Evolutionary conservation across 2,113 vertebrate species (phyloP), one percentile per base, ranked within the genome.

Genomic region (Phasianus colchicus): DNA sequence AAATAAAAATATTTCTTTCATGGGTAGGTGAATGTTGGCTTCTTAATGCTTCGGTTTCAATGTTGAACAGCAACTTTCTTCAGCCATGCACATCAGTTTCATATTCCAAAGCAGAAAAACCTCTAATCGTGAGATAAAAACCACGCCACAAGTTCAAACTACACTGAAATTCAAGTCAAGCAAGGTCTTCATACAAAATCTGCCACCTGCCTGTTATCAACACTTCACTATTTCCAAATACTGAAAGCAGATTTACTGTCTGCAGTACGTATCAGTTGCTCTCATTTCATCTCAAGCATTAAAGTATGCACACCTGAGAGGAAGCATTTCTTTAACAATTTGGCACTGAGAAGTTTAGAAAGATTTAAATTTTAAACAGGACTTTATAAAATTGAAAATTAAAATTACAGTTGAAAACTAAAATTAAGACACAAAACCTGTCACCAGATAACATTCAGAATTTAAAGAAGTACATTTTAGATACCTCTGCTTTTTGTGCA

Each of bases 161-260:
- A 18, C 84, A 83, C 45, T 84, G 93, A 96, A 96, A 90, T 85
- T 83, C 70, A 95, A 92, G 83, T 95, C 93, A 95, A 81, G 84
- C 63, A 95, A 84, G 40, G 78, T 89, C 74, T 87, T 50, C 17
- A 52, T 30, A 83, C 13, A 96, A 95, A 95, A 85, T 29, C 55
- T 85, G 71, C 54, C 91, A 94, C 78, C 83, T 90, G 91, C 36
- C 81, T 47, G 19, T 70, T 80, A 74, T 1, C 36, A 50, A 73
- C 81, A 85, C n/a, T 94, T 77, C 40, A 55, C n/a, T 70, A 86
- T 42, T 90, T 72, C 43, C 73, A 95, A 69, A 57, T 65, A 75
- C 69, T 79, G 71, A 61, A 54, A 75, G 74, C 29, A 87, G 78
- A 92, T 87, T 85, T 80, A 85, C 83, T 83, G 76, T 60, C 88